A percentile compares a stretch with the other conserved stretches of the same genome.
These are phyloP conservation scores for Drosophila yakuba DNA, from an alignment of 1,140 invertebrate species.

Conservation along the genomic window DNA sequence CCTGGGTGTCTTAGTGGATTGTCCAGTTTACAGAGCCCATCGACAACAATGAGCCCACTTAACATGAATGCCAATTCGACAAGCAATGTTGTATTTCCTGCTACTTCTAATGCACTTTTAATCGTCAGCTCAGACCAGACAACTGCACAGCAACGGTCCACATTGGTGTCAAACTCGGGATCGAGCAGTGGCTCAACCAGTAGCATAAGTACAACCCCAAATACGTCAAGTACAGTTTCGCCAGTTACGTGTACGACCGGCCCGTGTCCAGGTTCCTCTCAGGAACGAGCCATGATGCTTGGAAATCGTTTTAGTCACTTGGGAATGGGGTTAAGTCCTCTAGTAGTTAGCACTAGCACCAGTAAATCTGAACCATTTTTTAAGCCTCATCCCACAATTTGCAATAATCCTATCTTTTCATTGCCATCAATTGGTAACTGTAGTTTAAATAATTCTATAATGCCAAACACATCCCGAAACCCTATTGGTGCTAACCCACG, in stretches of 20 bases:
- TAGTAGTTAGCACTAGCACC: slow-evolving; percentile 21
- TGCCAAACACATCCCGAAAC: slow-evolving; percentile 84
- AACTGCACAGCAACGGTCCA: slow-evolving; percentile 19
- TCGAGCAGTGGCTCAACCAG: slow-evolving; percentile 58
- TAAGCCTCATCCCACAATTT: slow-evolving; percentile 21
- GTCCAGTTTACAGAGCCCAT: slow-evolving; percentile 91
- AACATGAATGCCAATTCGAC: slow-evolving; percentile 86
- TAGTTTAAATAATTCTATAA: slow-evolving; percentile 28
- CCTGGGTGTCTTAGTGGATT: slow-evolving; percentile 91
- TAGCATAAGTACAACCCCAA: slow-evolving; percentile 60
- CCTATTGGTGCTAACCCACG: slow-evolving; percentile 95
- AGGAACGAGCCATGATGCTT: slow-evolving; percentile 64
- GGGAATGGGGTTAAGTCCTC: slow-evolving; percentile 65
- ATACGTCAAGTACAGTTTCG: slow-evolving; percentile 68
- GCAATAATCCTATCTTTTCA: slow-evolving; percentile 34
- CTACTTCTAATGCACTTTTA: slow-evolving; percentile 24
- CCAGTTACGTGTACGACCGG: slow-evolving; percentile 37
- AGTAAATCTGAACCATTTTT: slow-evolving; percentile 45
- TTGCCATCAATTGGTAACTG: slow-evolving; percentile 36
- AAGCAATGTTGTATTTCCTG: slow-evolving; percentile 45
- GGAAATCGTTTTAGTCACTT: slow-evolving; percentile 79
- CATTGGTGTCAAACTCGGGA: slow-evolving; percentile 29
- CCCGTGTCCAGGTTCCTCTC: slow-evolving; percentile 17
- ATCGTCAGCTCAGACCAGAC: slow-evolving; percentile 29
- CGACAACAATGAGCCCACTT: slow-evolving; percentile 87